Conservation (phyloP, 2,113 vertebrate species). For the Myanophis thanlyinensis region DNA sequence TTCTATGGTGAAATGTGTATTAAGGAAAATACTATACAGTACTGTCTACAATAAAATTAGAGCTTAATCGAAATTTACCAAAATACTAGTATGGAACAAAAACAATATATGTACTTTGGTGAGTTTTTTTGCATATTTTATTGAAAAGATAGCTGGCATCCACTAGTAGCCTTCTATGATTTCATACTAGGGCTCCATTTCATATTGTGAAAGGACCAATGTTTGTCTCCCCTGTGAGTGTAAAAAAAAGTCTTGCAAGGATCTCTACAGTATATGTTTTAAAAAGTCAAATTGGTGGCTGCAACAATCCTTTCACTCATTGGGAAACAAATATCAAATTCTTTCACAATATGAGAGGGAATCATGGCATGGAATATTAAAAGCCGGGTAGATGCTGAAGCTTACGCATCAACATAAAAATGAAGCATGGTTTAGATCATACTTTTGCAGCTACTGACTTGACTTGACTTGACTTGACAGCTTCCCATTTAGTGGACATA, state of each 20-base stretch:
- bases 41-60: background rate
- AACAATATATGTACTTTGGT: background rate
- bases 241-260: background rate
- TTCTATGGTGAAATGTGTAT: conserved; percentile 22
- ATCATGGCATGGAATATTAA: background rate
- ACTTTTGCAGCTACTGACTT: background rate
- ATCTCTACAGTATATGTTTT: background rate
- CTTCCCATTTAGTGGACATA: background rate
- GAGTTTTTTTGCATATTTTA: background rate
- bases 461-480: background rate
- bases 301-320: background rate
- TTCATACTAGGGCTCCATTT: background rate
- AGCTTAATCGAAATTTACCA: background rate
- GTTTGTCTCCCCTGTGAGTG: background rate
- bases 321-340: background rate
- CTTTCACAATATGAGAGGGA: background rate
- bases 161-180: background rate
- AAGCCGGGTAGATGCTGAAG: background rate
- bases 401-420: background rate
- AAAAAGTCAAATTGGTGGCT: background rate
- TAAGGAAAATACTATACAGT: conserved; percentile 8
- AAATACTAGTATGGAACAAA: background rate
- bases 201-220: background rate
- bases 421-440: background rate
- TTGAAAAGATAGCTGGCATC: background rate